Base-by-base conservation (phyloP, 2,888 invertebrate genomes). In the Augochlorella aurata region DNA sequence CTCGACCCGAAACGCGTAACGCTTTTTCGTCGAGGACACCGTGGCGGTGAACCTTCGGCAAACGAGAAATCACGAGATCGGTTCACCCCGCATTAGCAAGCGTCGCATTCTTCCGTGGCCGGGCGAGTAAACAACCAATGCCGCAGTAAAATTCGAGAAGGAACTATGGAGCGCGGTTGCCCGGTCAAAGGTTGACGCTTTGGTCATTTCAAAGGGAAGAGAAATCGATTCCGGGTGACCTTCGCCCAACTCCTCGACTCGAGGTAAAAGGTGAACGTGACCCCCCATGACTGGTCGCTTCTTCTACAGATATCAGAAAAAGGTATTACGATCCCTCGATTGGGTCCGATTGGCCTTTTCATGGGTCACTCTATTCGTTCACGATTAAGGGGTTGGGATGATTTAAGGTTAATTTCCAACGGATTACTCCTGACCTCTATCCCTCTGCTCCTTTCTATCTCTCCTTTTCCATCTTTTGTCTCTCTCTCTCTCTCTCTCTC, bases 241-340 rank as follows among this genome's bases (percentile, higher is more conserved):
- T 86, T 87, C 85, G 86, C 38, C 74, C 76, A 72, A n/a, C 38
- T 76, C 70, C 38, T 38, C 38, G 38, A 38, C 58, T 70, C 58
- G 24, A 54, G 50, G 71, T 82, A 88, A 88, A 86, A 85, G 79
- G 76, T 75, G 82, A 68, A 75, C 79, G 63, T 24, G 54, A 24
- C 73, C 69, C 76, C 69, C 77, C 75, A 58, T 81, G 83, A 87
- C 79, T 85, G 78, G 81, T 84, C 52, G 82, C 82, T 80, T 84
- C 79, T 79, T 77, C 81, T 74, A 78, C 77, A 77, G 87, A 88
- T 87, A 88, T 87, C 88, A 80, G 82, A 79, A 79, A 77, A 82
- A 88, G 88, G 88, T 89, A 89, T 89, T 88, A 87, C 89, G 88
- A 89, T 85, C 88, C 85, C 80, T 81, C 90, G 89, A 89, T 89